Evolutionary conservation across 2,113 vertebrate species (phyloP), one percentile per base, ranked within the genome.

Genomic region (Scopus umbretta): DNA sequence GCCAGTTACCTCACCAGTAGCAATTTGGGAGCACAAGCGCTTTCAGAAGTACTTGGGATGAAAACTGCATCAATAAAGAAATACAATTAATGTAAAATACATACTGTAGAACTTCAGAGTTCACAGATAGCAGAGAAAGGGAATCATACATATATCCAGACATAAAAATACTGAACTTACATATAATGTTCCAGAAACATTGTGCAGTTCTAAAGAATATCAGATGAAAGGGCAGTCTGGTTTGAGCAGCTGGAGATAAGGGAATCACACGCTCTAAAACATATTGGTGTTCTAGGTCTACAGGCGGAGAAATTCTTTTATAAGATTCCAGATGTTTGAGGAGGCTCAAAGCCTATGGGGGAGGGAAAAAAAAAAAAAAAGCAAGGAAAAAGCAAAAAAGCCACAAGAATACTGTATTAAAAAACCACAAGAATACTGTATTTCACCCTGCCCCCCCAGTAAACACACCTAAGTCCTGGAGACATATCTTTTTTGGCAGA

Each of bases 261-360:
- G 98, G 96, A 65, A 98, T 97, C 29, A 95, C 65, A 3, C 99
- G 99, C 74, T 99, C 99, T 55, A 99, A 66, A 56, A 99, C 96
- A 90, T 99, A 99, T 0, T 99, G 98, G 89, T 98, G 98, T 61
- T 99, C 99, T 14, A 99, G 63, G 30, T 99, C 99, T 32, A 98
- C 98, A 3, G 99, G 98, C 6, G 98, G 96, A 55, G 99, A 98
- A 49, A 98, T 97, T 55, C 99, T 98, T 74, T 92, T 98, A 34
- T 99, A 99, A 9, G 99, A 99, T 86, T 98, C 98, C 92, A 99
- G 97, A 58, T 99, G 99, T 93, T 99, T 99, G 70, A 99, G 98
- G 34, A 99, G 98, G 76, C 98, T 99, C 96, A 99, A 97, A 34
- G 99, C 99, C 99, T 99, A 36, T 12, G 14, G 40, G 38, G 36